Evolutionary conservation across 2,113 vertebrate genomes (phyloP), one percentile per base, ranked within the genome.

Genomic region (Promerops cafer): DNA sequence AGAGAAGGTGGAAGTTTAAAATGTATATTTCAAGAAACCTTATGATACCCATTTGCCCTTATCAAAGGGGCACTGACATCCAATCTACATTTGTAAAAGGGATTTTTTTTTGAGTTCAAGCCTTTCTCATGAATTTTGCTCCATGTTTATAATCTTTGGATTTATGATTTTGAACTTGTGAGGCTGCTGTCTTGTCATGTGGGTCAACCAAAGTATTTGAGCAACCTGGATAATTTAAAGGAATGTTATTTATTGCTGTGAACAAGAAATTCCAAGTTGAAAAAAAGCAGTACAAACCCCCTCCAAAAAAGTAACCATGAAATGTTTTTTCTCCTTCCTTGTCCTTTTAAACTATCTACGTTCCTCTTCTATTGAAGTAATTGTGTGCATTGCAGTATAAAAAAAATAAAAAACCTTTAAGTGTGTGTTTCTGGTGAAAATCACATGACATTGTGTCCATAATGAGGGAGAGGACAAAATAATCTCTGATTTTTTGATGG

Each of bases 81-180:
- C 23, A 75, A 26, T 50, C 42, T 92, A 75, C 63, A 86, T 93
- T 91, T 3, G 4, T 76, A 65, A 83, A 92, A 83, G 40, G 26
- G 10, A n/a, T n/a, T 2, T 3, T 94, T 70, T 59, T 70, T 61
- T 60, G 49, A 96, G 37, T 96, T 97, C 92, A 96, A 54, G n/a
- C 3, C 31, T 96, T 97, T 98, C 89, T 97, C 96, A 96, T 94
- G 39, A 93, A 83, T 94, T 93, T 93, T 95, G 11, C 13, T 97
- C 31, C 24, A 45, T 91, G 54, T 71, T 96, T 95, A 50, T 92
- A 95, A 87, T 92, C 42, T 96, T 93, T 85, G 22, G 82, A 97
- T 95, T 98, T 97, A 96, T 50, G 56, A 69, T 76, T 90, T 54
- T 82, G 91, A 97, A 89, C 50, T 94, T 96, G 39, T 11, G 14